Conservation (phyloP, 2,888 invertebrate genomes). For the Lepetodrilus schrolli region DNA sequence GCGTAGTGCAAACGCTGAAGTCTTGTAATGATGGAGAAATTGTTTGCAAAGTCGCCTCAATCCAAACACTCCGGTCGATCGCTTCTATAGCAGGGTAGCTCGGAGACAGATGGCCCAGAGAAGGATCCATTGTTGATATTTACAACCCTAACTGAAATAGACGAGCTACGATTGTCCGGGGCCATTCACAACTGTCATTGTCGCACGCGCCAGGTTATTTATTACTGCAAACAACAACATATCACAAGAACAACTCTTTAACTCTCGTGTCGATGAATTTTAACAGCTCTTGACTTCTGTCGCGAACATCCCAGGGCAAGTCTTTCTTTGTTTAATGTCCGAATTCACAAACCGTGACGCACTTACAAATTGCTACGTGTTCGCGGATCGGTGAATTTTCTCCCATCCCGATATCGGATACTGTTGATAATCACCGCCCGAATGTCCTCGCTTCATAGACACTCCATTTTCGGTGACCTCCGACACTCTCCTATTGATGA, state of each 20-base stretch:
- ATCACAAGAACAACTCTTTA: background rate
- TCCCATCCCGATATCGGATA: background rate
- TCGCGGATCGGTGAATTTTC: background rate
- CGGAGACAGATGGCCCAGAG: conserved; percentile 26
- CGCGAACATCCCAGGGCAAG: background rate
- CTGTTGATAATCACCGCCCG: conserved; percentile 5
- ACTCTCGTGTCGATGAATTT: conserved; percentile 29
- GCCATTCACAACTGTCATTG: conserved; percentile 23
- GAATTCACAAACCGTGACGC: background rate
- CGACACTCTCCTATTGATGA: background rate
- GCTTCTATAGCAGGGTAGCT: background rate
- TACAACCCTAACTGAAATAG: conserved; percentile 28
- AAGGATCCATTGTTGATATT: conserved; percentile 18
- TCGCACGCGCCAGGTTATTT: conserved; percentile 20
- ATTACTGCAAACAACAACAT: conserved; percentile 28
- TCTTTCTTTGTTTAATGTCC: background rate
- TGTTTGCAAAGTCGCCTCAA: conserved; percentile 5
- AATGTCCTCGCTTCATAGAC: background rate
- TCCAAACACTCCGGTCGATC: background rate
- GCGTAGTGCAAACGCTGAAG: conserved; percentile 2
- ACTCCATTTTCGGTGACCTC: conserved; percentile 2
- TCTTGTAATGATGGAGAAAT: conserved; percentile 14
- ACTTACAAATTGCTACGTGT: background rate
- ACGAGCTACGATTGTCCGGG: conserved; percentile 24
- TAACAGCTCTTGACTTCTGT: conserved; percentile 1